A percentile compares a stretch with the other conserved stretches of the same genome.
phyloP scores from a whole-genome alignment of 2,888 invertebrate species.

The Nymphalis urticae region DNA sequence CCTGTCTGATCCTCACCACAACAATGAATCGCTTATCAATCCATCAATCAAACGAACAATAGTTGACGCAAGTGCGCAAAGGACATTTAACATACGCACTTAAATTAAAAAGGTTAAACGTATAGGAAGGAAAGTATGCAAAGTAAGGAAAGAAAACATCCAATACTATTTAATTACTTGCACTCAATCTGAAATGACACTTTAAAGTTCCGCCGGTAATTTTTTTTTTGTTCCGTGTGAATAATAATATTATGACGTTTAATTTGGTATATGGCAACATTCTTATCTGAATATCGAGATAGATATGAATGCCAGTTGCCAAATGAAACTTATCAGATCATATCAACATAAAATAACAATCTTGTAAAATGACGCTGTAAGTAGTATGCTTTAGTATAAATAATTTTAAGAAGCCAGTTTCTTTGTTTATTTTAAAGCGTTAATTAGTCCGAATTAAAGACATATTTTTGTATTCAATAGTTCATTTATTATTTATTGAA shows the following conservation, averaged over 20 bases:
- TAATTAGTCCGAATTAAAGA: no score
- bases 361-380: no score
- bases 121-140: slow-evolving; percentile 7
- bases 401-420: no score
- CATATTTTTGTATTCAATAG: no score
- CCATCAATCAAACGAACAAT: slow-evolving; percentile 4
- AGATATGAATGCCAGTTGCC: not conserved
- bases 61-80: not conserved
- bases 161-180: slow-evolving; percentile 10
- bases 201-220: slow-evolving; percentile 1
- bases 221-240: slow-evolving; percentile 13
- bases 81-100: not conserved
- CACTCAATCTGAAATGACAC: slow-evolving; percentile 16
- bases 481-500: no score
- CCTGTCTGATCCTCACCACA: not conserved
- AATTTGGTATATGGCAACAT: slow-evolving; percentile 4
- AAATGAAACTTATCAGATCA: not conserved
- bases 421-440: no score
- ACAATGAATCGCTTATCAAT: slow-evolving; percentile 4
- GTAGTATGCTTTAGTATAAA: no score
- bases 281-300: not conserved
- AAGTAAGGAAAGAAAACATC: slow-evolving; percentile 8
- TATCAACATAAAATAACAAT: no score
- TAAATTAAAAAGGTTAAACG: not conserved
- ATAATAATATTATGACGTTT: slow-evolving; percentile 7